phyloP scores from a whole-genome alignment of 1,140 invertebrate species.

The Anastatus disparis region DNA sequence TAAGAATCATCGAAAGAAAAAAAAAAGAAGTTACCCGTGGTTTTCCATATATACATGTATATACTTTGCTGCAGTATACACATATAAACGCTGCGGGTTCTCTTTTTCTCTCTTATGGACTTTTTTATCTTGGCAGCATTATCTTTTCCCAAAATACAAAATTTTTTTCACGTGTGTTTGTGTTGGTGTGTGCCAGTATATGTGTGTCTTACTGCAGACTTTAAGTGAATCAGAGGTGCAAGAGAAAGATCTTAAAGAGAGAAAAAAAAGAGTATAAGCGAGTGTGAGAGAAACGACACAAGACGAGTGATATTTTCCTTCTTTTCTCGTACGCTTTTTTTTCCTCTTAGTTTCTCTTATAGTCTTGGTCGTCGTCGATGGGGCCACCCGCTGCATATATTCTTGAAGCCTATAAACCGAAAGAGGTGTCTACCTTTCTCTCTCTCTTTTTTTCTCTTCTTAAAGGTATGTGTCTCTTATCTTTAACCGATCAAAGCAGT shows the following conservation, averaged over 20 bases:
- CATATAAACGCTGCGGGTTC: no score
- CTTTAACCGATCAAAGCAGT: slow-evolving; percentile 29
- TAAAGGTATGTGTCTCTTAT: slow-evolving; percentile 41
- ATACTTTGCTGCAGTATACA: no score
- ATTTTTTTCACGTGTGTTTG: slow-evolving; percentile 28
- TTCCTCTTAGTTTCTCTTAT: background rate
- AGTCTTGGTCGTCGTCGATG: slow-evolving; percentile 34
- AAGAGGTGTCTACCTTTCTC: slow-evolving; percentile 43
- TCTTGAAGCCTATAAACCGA: slow-evolving; percentile 40
- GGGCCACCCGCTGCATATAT: slow-evolving; percentile 41
- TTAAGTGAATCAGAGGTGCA: no score
- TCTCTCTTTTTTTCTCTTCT: no score
- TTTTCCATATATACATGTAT: background rate
- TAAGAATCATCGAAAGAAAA: no score
- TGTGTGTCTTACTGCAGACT: no score
- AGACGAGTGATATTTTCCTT: slow-evolving; percentile 24
- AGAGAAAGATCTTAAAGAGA: no score
- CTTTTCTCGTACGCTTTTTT: background rate
- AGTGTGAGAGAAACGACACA: background rate
- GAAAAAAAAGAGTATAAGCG: no score
- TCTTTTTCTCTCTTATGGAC: background rate
- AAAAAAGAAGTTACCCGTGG: background rate
- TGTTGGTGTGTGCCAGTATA: background rate
- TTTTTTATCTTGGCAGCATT: slow-evolving; percentile 7
- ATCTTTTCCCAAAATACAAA: slow-evolving; percentile 38